Percentiles rank a stretch among this genome's conserved stretches.
phyloP scores from a whole-genome alignment of 2,113 vertebrate genomes.

The Nesospiza acunhae region DNA sequence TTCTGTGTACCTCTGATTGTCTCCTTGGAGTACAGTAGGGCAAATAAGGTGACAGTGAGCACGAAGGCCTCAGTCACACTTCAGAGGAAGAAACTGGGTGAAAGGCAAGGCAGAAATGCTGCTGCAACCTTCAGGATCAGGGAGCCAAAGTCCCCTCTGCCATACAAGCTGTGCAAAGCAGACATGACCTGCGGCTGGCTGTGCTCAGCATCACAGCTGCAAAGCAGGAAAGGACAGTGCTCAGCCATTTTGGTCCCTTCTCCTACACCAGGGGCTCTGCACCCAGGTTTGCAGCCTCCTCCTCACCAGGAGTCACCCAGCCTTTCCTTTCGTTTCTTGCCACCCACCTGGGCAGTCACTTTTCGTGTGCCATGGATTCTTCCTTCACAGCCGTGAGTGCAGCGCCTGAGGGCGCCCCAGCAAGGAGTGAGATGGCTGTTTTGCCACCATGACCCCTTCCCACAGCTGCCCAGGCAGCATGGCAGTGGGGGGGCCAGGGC shows the following conservation, averaged over 20 bases:
- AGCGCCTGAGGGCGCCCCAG: fast-evolving
- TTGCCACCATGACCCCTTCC: not conserved
- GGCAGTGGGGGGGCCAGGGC: not conserved
- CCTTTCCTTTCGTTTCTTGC: not conserved
- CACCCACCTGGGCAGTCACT: fast-evolving
- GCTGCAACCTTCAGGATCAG: not conserved
- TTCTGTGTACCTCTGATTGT: not conserved
- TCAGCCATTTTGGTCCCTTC: not conserved
- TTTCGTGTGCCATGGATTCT: not conserved
- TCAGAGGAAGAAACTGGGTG: not conserved
- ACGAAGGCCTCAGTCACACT: not conserved
- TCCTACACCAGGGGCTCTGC: not conserved
- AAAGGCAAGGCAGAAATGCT: not conserved
- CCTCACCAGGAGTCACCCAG: not conserved
- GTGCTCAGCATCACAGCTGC: fast-evolving
- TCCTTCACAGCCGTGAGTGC: not conserved
- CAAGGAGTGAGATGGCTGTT: not conserved
- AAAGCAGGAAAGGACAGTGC: not conserved
- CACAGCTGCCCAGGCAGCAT: not conserved
- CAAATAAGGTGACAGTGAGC: not conserved
- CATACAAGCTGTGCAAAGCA: fast-evolving
- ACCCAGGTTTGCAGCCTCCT: not conserved
- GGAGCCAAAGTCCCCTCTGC: not conserved
- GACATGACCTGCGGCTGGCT: fast-evolving
- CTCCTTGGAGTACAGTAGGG: not conserved